phyloP scores from a whole-genome alignment of 2,797 vertebrate species.

The Cygnus olor region DNA sequence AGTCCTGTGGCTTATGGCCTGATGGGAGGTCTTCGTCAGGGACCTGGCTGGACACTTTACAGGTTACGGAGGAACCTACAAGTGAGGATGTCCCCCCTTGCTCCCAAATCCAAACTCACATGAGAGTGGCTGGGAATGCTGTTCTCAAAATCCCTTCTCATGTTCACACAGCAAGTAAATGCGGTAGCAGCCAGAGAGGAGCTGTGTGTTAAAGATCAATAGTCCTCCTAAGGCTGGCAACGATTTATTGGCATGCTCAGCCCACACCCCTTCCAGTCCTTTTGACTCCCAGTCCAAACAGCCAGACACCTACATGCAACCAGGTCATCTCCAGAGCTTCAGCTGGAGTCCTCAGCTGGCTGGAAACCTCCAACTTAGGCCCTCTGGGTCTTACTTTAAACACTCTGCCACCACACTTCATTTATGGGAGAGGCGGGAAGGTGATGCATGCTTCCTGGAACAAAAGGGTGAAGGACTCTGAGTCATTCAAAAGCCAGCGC shows the following conservation, averaged over 20 bases:
- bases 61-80: not conserved
- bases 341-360: not conserved
- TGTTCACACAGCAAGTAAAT: not conserved
- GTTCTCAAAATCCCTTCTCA: not conserved
- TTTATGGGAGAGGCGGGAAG: slow-evolving; percentile 18
- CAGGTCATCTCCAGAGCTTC: not conserved
- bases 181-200: not conserved
- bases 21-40: not conserved
- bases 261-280: not conserved
- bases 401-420: not conserved
- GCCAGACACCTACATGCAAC: not conserved
- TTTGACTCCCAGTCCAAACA: not conserved
- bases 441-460: not conserved
- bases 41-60: not conserved
- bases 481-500: not conserved
- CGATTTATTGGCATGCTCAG: not conserved
- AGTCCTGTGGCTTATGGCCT: not conserved
- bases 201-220: not conserved
- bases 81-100: not conserved
- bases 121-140: not conserved
- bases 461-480: not conserved
- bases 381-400: not conserved
- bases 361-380: not conserved
- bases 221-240: not conserved
- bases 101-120: not conserved